Evolutionary conservation across 2,113 vertebrate species (phyloP).

Genomic region (Paracanthobrama guichenoti): DNA sequence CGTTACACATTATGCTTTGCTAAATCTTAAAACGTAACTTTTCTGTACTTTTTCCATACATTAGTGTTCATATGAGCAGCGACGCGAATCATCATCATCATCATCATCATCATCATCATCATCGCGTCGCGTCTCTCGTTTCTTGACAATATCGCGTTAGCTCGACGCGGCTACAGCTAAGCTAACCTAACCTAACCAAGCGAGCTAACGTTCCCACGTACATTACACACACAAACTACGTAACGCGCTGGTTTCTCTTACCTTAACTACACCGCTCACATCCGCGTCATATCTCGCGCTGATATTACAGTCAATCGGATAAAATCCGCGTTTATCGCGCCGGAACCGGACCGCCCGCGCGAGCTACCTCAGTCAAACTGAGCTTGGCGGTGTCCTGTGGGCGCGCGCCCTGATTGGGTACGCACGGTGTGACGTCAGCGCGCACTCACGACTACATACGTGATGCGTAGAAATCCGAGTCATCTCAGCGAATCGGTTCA

Average conservation of each 20-base stretch:
- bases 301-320: not conserved
- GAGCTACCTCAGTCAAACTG: slow-evolving; percentile 57
- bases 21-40: no score
- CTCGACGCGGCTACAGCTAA: slow-evolving; percentile 32
- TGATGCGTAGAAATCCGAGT: not conserved
- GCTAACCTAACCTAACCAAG: slow-evolving; percentile 15
- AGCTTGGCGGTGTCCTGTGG: slow-evolving; percentile 68
- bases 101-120: not conserved
- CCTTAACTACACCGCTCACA: not conserved
- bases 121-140: no score
- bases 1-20: no score
- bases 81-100: not conserved
- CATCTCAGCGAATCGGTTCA: not conserved
- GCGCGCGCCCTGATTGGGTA: slow-evolving; percentile 56
- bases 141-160: not conserved
- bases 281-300: not conserved
- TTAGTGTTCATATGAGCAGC: not conserved
- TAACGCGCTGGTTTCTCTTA: not conserved
- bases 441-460: not conserved
- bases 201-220: slow-evolving; percentile 2
- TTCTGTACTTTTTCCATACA: no score
- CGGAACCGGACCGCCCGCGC: not conserved
- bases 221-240: not conserved
- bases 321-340: not conserved
- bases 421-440: slow-evolving; percentile 34